phyloP scores from a whole-genome alignment of 2,888 invertebrate species.

The Meloe dianella region DNA sequence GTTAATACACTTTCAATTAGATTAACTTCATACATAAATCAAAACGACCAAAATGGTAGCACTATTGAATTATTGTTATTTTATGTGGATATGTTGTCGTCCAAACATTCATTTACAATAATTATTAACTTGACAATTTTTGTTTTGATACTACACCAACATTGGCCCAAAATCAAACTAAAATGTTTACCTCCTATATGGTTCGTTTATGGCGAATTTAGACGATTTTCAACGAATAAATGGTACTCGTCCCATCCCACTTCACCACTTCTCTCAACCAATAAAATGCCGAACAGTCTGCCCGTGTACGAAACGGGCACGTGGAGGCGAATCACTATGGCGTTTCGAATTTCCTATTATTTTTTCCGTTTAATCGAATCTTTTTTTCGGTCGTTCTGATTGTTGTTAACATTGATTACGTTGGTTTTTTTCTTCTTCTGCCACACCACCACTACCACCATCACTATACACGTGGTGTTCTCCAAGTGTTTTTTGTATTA shows the following conservation, averaged over 20 bases:
- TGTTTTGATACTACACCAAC: constrained; percentile 48
- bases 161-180: constrained; percentile 57
- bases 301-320: constrained; percentile 52
- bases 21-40: too few species aligned
- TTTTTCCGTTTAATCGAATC: constrained; percentile 1
- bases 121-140: constrained; percentile 33
- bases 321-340: constrained; percentile 58
- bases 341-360: constrained; percentile 35
- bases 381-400: not conserved
- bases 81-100: too few species aligned
- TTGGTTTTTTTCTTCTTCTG: constrained; percentile 5
- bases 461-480: too few species aligned
- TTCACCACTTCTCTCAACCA: constrained; percentile 38
- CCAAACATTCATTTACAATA: not conserved
- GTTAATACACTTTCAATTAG: not conserved
- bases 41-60: too few species aligned
- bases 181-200: constrained; percentile 58
- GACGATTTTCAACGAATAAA: constrained; percentile 46
- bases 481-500: too few species aligned
- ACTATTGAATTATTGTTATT: too few species aligned
- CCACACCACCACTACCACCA: not conserved
- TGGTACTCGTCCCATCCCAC: constrained; percentile 29
- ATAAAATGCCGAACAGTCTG: constrained; percentile 47
- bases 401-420: constrained; percentile 24
- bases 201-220: constrained; percentile 44